These are phyloP conservation scores for Balanococcus diminutus DNA, from an alignment of 2,888 invertebrate species.

Conservation along the genomic window DNA sequence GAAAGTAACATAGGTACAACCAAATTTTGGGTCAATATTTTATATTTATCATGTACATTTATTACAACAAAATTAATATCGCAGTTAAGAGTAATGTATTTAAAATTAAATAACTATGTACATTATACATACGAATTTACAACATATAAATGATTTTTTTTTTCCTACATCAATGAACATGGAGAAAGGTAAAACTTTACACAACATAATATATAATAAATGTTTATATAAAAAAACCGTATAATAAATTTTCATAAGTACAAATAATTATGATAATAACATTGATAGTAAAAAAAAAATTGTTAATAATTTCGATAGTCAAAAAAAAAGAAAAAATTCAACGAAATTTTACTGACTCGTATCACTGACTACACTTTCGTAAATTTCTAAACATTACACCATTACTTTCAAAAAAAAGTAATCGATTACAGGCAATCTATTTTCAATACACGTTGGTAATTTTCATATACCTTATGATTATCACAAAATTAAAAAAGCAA, in stretches of 20 bases:
- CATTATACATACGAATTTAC: neutral
- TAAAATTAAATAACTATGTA: slow-evolving; percentile 13
- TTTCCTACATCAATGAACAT: neutral
- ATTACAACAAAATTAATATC: slow-evolving; percentile 43
- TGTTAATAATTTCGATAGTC: neutral
- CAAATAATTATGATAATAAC: neutral
- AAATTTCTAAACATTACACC: neutral
- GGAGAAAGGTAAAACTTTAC: neutral
- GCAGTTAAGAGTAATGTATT: slow-evolving; percentile 33
- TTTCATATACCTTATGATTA: neutral
- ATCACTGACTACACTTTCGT: slow-evolving; percentile 4
- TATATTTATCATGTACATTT: slow-evolving; percentile 20
- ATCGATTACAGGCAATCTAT: neutral
- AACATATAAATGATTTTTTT: neutral
- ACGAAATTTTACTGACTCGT: neutral
- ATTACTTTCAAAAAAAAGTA: neutral
- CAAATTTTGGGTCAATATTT: no score
- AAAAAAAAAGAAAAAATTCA: neutral
- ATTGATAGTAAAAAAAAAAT: neutral
- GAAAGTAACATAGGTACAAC: no score
- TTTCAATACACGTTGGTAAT: neutral
- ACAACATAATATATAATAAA: neutral
- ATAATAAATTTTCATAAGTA: neutral
- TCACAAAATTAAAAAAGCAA: neutral
- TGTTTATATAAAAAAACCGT: neutral